phyloP scores from a whole-genome alignment of 2,888 invertebrate genomes.

The Halocaridina rubra region DNA sequence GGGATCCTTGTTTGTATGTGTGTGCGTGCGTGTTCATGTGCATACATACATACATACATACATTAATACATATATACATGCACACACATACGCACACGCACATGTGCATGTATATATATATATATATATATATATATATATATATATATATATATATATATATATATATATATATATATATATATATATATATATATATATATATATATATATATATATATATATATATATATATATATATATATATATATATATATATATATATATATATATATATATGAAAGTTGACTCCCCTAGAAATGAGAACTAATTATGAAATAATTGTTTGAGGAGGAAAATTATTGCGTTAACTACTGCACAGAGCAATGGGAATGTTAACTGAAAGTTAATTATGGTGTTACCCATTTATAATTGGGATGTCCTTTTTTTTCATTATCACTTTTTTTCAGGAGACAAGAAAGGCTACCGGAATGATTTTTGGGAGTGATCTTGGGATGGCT shows the following conservation, averaged over 20 bases:
- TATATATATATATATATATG: background rate
- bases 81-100: background rate
- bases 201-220: background rate
- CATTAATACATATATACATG: background rate
- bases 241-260: background rate
- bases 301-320: no score
- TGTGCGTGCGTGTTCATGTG: background rate
- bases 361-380: no score
- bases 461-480: no score
- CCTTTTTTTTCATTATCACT: no score
- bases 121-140: background rate
- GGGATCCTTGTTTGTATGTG: background rate
- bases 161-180: background rate
- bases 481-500: no score
- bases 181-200: background rate
- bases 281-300: no score
- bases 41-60: background rate
- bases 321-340: no score
- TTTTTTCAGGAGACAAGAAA: no score
- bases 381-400: no score
- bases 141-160: background rate
- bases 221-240: background rate
- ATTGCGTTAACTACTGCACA: no score
- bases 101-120: background rate
- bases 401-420: no score